phyloP scores from a whole-genome alignment of 2,888 invertebrate genomes.

The Acleris holmiana region DNA sequence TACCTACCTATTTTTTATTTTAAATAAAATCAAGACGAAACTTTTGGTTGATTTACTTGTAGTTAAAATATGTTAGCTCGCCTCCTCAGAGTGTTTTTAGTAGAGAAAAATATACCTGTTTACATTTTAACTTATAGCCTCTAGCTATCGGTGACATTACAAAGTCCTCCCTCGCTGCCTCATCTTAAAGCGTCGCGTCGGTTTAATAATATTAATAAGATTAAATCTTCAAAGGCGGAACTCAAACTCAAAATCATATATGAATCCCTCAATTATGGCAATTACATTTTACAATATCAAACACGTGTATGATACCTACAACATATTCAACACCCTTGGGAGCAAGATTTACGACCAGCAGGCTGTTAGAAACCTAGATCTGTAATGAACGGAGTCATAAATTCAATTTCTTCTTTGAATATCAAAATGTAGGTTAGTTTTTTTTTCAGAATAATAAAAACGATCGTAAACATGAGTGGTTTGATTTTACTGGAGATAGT shows the following conservation, averaged over 20 bases:
- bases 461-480: background rate
- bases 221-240: background rate
- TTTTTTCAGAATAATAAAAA: constrained; percentile 7
- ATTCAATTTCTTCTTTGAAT: constrained; percentile 18
- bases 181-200: no score
- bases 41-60: no score
- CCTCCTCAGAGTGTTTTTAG: no score
- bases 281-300: constrained; percentile 26
- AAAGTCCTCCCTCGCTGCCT: no score
- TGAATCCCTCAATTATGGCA: constrained; percentile 7
- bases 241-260: background rate
- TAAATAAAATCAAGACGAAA: no score
- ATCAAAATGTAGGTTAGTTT: constrained; percentile 8
- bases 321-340: constrained; percentile 5
- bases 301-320: constrained; percentile 1
- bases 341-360: constrained; percentile 14
- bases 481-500: background rate
- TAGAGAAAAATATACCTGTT: no score
- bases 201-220: background rate
- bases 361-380: background rate
- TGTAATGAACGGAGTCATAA: constrained; percentile 12
- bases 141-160: no score
- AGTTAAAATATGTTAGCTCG: no score
- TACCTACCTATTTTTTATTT: no score
- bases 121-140: no score